Base-by-base conservation (phyloP, 2,888 invertebrate species). In the Chydorus sphaericus region DNA sequence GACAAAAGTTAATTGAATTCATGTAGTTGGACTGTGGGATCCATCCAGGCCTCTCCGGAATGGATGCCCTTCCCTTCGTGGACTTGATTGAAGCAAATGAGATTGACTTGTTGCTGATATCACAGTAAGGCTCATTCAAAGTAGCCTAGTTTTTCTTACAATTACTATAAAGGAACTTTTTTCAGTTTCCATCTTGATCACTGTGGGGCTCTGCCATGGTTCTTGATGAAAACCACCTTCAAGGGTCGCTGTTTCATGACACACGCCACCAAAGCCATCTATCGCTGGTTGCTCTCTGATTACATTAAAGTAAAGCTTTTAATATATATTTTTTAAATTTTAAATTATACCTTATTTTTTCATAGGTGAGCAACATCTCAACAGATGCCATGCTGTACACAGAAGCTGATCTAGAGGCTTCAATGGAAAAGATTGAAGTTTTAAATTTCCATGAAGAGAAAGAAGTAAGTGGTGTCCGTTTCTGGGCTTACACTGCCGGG, bases 191-290 rank as follows among this genome's bases (percentile, higher is more conserved):
- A 99, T 72, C 75, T 98, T 68, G 98, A 98, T 69, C 98, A 98
- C 72, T 91, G 92, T 64, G 98, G 98, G 2, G 97, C 96, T 0
- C 71, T 98, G 57, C 98, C 98, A 0, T 98, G 96, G 93, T 94
- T 98, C 69, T 74, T 98, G 29, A 83, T 86, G 65, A 97, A 97
- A 70, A 98, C 98, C 0, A 90, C 88, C 55, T 97, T 98, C 70
- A 92, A 91, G 65, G 96, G 97, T 1, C 79, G 94, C 39, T 96
- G 96, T 69, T 97, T 96, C 68, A 98, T 98, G 98, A 98, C 98
- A 0, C 98, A 99, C 68, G 97, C 98, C 0, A 96, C 98, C 0
- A 98, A 99, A 75, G 97, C 97, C 28, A 98, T 99, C 66, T 99
- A 97, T 70, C 77, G 96, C 61, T 97, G 97, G 96, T 78, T 98